Evolutionary conservation across 2,888 invertebrate species (phyloP), one percentile per base, ranked within the genome.

Genomic region (Metellina segmentata): DNA sequence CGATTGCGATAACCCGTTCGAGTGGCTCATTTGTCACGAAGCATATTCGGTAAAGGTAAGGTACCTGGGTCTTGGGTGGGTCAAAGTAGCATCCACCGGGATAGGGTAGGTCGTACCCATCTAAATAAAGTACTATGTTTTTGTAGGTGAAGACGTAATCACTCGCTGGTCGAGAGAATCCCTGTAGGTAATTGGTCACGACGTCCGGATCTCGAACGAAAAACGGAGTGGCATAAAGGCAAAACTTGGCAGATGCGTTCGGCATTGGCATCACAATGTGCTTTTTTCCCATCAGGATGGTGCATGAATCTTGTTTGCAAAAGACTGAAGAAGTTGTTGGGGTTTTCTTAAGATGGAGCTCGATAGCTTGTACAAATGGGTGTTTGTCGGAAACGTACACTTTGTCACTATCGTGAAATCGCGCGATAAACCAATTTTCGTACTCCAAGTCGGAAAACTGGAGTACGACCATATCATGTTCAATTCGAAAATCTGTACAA

Each of bases 51-150:
- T 82, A 70, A 6, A 82, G 9, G 51, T 7, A 1, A 0, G 13
- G 11, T 1, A n/a, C 8, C 4, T 6, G 9, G 6, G 9, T 11
- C 7, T 70, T 7, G 5, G 49, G 8, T 0, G 16, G 19, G 16
- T 82, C 70, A 70, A 82, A 70, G 49, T 82, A 82, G 49, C 71
- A 71, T 11, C 70, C 82, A 1, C 82, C 82, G 9, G 82, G 82
- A 49, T 16, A 69, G 16, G 82, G 82, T 48, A 82, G 13, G 16
- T 69, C 69, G 0, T 49, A 8, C 19, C 48, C 34, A 19, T 82
- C 71, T 52, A 82, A 82, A 82, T 70, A 82, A 4, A 82, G 8
- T 0, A 82, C 19, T 4, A 48, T 34, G n/a, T 82, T 34, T 9
- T 70, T 69, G 71, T 82, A 71, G 8, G n/a, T 11, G n/a, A 71